These are phyloP conservation scores for Pinctada fucata DNA, from an alignment of 2,888 invertebrate genomes.

Conservation along the genomic window DNA sequence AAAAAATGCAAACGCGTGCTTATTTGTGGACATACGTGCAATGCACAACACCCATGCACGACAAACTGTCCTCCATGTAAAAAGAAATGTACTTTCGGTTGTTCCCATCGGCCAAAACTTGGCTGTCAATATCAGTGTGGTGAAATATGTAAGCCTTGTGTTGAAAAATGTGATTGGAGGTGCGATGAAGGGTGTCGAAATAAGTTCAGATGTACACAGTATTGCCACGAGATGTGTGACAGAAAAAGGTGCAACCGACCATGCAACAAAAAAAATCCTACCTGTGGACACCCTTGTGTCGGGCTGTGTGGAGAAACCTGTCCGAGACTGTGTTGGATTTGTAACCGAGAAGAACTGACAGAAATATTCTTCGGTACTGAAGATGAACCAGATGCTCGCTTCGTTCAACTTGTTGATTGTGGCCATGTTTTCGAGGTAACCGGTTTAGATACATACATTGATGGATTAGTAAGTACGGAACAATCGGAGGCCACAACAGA, in stretches of 20 bases:
- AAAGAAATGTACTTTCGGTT: constrained; percentile 70
- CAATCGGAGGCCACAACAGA: constrained; percentile 75
- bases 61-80: constrained; percentile 75
- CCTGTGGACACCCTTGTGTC: constrained; percentile 77
- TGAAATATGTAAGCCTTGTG: constrained; percentile 70
- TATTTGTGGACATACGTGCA: constrained; percentile 77
- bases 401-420: constrained; percentile 70
- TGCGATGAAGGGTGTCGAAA: constrained; percentile 62
- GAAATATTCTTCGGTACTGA: constrained; percentile 77
- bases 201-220: constrained; percentile 58
- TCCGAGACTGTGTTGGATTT: constrained; percentile 81
- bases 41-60: constrained; percentile 64
- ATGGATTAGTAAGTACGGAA: constrained; percentile 46
- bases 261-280: constrained; percentile 45
- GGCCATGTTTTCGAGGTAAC: constrained; percentile 72
- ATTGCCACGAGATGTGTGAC: constrained; percentile 75
- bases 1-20: constrained; percentile 80
- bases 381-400: constrained; percentile 79
- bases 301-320: constrained; percentile 87
- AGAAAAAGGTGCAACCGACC: constrained; percentile 60
- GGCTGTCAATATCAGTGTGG: constrained; percentile 68
- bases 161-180: constrained; percentile 72
- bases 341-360: constrained; percentile 74
- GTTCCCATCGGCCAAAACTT: constrained; percentile 61
- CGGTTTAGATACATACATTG: constrained; percentile 76